A percentile compares a stretch with the other conserved stretches of the same genome.
Evolutionary conservation across 2,113 vertebrate genomes (phyloP).

Genomic region (Planiliza haematocheilus): DNA sequence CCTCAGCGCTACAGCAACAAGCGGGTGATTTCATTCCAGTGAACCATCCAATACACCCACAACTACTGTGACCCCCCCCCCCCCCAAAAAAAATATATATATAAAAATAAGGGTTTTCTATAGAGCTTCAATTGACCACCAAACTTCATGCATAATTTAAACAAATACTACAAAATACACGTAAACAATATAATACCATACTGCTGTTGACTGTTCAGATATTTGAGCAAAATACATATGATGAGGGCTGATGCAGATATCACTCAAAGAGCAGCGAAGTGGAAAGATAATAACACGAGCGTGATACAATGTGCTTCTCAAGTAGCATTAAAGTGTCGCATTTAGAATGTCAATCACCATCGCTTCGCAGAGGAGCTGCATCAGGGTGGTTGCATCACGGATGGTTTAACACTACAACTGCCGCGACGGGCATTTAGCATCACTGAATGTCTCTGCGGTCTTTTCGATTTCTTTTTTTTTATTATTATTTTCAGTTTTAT

Average conservation of each 20-base stretch:
- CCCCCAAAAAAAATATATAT: slow-evolving; percentile 5
- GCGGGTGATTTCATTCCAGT: slow-evolving; percentile 9
- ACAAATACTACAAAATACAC: not conserved
- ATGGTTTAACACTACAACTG: slow-evolving; percentile 22
- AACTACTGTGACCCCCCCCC: slow-evolving; percentile 2
- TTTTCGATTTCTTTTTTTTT: not conserved
- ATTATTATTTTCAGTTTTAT: no score
- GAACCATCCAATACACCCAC: not conserved
- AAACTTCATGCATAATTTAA: not conserved
- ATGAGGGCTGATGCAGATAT: slow-evolving; percentile 25
- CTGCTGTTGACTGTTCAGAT: not conserved
- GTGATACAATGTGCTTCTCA: slow-evolving; percentile 50
- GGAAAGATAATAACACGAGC: slow-evolving; percentile 57
- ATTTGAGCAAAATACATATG: slow-evolving; percentile 30
- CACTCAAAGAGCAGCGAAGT: slow-evolving; percentile 41
- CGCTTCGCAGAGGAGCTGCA: slow-evolving; percentile 27
- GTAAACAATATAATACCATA: not conserved
- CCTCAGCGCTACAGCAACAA: not conserved
- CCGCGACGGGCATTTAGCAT: not conserved
- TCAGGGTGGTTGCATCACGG: slow-evolving; percentile 3
- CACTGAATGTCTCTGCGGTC: not conserved
- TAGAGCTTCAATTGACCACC: not conserved
- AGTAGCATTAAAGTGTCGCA: slow-evolving; percentile 55
- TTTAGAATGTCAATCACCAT: slow-evolving; percentile 58
- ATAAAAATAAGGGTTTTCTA: not conserved